Conservation (phyloP, 2,113 vertebrate genomes). For the Xiphias gladius region DNA sequence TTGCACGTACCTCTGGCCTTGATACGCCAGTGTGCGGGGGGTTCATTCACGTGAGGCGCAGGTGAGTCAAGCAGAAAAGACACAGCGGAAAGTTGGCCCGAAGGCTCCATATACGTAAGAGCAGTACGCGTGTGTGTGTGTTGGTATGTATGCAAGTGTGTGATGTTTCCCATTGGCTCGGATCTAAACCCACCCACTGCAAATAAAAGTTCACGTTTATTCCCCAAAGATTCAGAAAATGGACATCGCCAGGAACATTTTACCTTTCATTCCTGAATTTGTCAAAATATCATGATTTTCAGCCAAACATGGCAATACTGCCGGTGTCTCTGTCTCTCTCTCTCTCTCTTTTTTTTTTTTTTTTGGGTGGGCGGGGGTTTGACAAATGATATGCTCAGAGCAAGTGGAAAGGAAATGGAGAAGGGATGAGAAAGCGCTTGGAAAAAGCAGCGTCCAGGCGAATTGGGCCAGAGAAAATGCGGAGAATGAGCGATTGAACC, state of each 20-base stretch:
- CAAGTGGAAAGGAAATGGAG: conserved; percentile 58
- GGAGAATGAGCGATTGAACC: conserved; percentile 59
- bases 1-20: too few relatives aligned
- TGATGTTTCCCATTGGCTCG: neutral
- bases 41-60: too few relatives aligned
- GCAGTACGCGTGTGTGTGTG: neutral
- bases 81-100: too few relatives aligned
- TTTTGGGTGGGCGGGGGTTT: conserved; percentile 23
- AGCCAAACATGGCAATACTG: conserved; percentile 28
- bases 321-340: neutral
- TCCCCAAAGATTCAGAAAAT: conserved; percentile 10
- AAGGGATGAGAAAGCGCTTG: conserved; percentile 63
- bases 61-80: neutral
- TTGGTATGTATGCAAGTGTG: neutral
- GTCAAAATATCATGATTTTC: conserved; percentile 43
- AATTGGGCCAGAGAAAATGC: conserved; percentile 55
- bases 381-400: conserved; percentile 58
- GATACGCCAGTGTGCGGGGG: too few relatives aligned
- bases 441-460: conserved; percentile 58
- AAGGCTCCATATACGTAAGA: neutral
- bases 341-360: neutral
- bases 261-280: conserved; percentile 28
- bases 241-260: neutral
- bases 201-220: neutral
- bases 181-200: too few relatives aligned